Conservation (phyloP, 2,888 invertebrate genomes). For the Endotricha flammealis region DNA sequence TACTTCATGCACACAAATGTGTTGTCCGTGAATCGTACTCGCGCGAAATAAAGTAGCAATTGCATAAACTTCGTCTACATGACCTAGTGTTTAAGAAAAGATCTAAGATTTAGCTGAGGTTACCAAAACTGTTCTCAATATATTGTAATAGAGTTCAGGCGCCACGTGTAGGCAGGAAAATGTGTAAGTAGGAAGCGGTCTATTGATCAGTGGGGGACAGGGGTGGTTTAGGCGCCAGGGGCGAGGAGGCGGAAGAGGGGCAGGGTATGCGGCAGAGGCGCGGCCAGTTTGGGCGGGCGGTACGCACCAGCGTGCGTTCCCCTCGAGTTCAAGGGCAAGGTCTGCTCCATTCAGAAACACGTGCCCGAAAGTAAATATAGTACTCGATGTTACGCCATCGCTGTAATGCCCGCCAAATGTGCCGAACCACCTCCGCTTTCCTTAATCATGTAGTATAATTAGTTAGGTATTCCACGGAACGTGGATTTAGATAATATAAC, state of each 20-base stretch:
- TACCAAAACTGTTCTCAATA: not conserved
- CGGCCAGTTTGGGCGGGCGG: conserved; percentile 63
- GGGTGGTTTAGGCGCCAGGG: conserved; percentile 24
- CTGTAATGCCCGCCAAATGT: conserved; percentile 35
- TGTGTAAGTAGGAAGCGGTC: conserved; percentile 44
- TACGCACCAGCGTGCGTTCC: conserved; percentile 63
- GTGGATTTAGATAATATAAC: no score
- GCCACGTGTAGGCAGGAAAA: conserved; percentile 38
- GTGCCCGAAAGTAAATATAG: conserved; percentile 76
- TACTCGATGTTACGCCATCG: conserved; percentile 60
- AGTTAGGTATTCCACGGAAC: no score
- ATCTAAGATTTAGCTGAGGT: no score
- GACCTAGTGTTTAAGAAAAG: no score
- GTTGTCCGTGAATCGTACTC: no score
- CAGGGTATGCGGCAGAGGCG: conserved; percentile 32
- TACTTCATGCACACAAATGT: no score
- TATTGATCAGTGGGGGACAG: conserved; percentile 43
- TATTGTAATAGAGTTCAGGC: conserved; percentile 4
- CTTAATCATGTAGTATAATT: conserved; percentile 4
- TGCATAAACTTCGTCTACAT: no score
- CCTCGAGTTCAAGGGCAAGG: conserved; percentile 72
- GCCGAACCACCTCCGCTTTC: conserved; percentile 16
- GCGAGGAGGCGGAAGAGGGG: conserved; percentile 16
- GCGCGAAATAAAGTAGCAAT: no score
- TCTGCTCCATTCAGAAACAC: conserved; percentile 73